Percentiles rank a stretch among this genome's conserved stretches.
Evolutionary conservation across 2,888 invertebrate genomes (phyloP).

Genomic region (Aethes cnicana): DNA sequence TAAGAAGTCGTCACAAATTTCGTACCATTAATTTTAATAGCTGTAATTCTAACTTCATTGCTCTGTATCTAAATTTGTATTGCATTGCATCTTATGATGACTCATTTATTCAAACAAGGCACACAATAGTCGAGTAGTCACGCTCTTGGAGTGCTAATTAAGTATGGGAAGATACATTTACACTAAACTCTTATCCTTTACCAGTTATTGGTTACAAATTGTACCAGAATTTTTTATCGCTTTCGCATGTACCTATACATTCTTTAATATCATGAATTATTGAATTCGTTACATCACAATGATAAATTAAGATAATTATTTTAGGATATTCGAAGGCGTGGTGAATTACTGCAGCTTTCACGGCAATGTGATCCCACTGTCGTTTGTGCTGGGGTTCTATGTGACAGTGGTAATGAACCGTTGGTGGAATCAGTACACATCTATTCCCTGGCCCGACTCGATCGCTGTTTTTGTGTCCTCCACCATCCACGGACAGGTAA

Average conservation of each 20-base stretch:
- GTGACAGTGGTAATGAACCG: slow-evolving; percentile 95
- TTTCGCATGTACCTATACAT: too few relatives aligned
- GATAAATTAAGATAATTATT: too few relatives aligned
- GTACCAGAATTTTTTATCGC: too few relatives aligned
- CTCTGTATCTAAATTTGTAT: neutral
- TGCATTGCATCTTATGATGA: neutral
- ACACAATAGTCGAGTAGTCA: neutral
- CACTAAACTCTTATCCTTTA: neutral
- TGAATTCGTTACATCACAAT: too few relatives aligned
- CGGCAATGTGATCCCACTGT: slow-evolving; percentile 93
- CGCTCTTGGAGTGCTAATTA: slow-evolving; percentile 1
- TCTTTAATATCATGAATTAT: too few relatives aligned
- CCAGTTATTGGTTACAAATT: too few relatives aligned
- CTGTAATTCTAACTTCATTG: slow-evolving; percentile 1
- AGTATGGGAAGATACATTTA: too few relatives aligned
- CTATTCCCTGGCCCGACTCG: slow-evolving; percentile 93
- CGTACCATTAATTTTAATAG: slow-evolving; percentile 3
- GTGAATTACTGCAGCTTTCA: slow-evolving; percentile 93
- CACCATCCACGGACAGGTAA: slow-evolving; percentile 90
- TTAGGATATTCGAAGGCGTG: slow-evolving; percentile 90
- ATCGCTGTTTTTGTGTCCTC: slow-evolving; percentile 93
- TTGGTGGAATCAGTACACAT: slow-evolving; percentile 94
- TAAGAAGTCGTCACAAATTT: neutral
- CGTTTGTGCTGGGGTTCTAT: slow-evolving; percentile 97
- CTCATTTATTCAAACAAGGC: neutral